Conservation (phyloP, 2,113 vertebrate species). For the Ailuropoda melanoleuca region DNA sequence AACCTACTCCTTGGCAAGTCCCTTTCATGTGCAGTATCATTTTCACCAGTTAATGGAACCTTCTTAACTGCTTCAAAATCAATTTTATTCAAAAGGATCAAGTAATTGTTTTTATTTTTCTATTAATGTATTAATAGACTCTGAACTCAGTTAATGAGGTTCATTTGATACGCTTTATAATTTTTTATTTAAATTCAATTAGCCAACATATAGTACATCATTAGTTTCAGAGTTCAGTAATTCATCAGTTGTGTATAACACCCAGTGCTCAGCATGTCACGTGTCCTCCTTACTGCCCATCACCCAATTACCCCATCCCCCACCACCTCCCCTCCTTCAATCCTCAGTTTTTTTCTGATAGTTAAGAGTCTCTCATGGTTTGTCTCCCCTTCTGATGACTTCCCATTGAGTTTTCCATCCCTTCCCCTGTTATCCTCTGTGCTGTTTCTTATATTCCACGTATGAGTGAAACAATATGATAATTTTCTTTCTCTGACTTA, state of each 20-base stretch:
- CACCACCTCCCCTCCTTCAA: background rate
- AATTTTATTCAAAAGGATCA: slow-evolving; percentile 60
- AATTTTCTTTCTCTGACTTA: too few relatives aligned
- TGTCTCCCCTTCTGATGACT: too few relatives aligned
- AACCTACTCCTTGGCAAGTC: background rate
- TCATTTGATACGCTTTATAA: slow-evolving; percentile 9
- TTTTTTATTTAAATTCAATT: background rate
- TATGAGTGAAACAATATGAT: too few relatives aligned
- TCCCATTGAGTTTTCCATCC: too few relatives aligned
- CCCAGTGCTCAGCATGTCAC: background rate
- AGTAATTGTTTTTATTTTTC: slow-evolving; percentile 49
- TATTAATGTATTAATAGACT: slow-evolving; percentile 34
- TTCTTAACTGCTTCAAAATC: slow-evolving; percentile 49
- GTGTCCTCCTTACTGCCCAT: background rate
- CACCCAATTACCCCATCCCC: background rate
- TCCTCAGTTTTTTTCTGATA: too few relatives aligned
- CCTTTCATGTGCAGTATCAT: background rate
- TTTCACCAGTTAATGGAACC: slow-evolving; percentile 18
- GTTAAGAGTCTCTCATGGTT: too few relatives aligned
- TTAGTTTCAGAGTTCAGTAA: background rate
- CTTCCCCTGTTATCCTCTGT: too few relatives aligned
- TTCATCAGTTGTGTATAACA: background rate
- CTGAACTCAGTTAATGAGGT: slow-evolving; percentile 12
- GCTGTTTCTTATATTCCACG: too few relatives aligned
- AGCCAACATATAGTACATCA: background rate